A percentile compares a stretch with the other conserved stretches of the same genome.
phyloP scores from a whole-genome alignment of 2,113 vertebrate genomes.

The Crotalus tigris region DNA sequence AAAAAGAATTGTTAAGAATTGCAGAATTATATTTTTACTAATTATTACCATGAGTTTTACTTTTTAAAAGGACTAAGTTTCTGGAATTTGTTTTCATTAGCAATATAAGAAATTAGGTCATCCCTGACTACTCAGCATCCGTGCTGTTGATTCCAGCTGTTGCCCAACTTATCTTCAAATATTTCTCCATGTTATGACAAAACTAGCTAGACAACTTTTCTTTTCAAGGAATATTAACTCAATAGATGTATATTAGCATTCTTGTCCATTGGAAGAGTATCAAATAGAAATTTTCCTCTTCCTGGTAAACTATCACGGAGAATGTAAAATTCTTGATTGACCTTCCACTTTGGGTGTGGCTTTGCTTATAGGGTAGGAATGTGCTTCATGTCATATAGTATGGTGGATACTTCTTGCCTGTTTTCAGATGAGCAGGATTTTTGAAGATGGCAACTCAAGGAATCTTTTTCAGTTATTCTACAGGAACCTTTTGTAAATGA shows the following conservation, averaged over 20 bases:
- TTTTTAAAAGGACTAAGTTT: background rate
- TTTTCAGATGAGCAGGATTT: background rate
- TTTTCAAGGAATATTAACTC: background rate
- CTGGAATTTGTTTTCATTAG: background rate
- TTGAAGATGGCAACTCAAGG: background rate
- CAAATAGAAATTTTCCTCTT: background rate
- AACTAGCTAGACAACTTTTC: background rate
- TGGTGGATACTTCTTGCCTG: background rate
- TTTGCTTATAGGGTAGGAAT: background rate
- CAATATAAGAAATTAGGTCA: background rate
- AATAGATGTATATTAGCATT: background rate
- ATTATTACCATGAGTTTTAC: background rate
- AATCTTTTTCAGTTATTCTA: background rate
- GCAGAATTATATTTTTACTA: background rate
- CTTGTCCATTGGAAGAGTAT: background rate
- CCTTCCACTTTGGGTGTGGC: background rate
- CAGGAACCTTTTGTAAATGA: background rate
- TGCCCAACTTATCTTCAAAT: background rate
- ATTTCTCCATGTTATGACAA: background rate
- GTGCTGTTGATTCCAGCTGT: background rate
- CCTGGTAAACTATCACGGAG: background rate
- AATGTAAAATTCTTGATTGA: background rate
- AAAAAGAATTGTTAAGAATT: background rate
- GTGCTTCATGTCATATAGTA: background rate
- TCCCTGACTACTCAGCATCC: background rate